These are phyloP conservation scores for Crematogaster levior DNA, from an alignment of 2,888 invertebrate species.

Conservation along the genomic window DNA sequence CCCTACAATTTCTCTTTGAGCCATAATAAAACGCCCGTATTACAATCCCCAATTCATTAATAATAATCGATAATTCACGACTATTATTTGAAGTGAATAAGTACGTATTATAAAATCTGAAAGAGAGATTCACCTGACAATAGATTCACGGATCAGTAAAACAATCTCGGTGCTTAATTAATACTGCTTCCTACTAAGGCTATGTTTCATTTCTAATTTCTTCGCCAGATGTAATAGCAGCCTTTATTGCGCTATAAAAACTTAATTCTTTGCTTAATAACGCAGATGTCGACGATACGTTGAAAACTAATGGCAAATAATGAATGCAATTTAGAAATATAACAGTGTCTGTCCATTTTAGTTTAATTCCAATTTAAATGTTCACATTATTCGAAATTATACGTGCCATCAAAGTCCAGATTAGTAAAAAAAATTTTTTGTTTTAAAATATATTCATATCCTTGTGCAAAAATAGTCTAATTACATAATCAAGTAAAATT, in stretches of 20 bases:
- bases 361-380: constrained; percentile 38
- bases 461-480: neutral
- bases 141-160: constrained; percentile 24
- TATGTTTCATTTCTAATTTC: constrained; percentile 46
- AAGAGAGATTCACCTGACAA: neutral
- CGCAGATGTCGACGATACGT: constrained; percentile 49
- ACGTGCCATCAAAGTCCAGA: constrained; percentile 24
- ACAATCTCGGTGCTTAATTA: constrained; percentile 38
- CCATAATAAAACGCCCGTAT: neutral
- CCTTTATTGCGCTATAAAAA: constrained; percentile 48
- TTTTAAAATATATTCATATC: neutral
- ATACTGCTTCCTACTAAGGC: constrained; percentile 18
- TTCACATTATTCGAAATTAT: constrained; percentile 27
- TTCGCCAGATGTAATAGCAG: constrained; percentile 40
- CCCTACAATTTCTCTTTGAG: constrained; percentile 7
- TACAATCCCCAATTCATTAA: neutral
- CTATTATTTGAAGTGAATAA: constrained; percentile 21
- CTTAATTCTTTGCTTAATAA: constrained; percentile 51
- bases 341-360: constrained; percentile 12
- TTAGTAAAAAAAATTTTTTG: neutral
- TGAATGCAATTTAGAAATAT: constrained; percentile 44
- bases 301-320: constrained; percentile 50
- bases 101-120: constrained; percentile 26
- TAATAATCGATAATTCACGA: neutral
- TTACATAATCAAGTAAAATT: neutral